Conservation (phyloP, 92 coral and sea anemone genomes). For the Phymanthus crucifer region DNA sequence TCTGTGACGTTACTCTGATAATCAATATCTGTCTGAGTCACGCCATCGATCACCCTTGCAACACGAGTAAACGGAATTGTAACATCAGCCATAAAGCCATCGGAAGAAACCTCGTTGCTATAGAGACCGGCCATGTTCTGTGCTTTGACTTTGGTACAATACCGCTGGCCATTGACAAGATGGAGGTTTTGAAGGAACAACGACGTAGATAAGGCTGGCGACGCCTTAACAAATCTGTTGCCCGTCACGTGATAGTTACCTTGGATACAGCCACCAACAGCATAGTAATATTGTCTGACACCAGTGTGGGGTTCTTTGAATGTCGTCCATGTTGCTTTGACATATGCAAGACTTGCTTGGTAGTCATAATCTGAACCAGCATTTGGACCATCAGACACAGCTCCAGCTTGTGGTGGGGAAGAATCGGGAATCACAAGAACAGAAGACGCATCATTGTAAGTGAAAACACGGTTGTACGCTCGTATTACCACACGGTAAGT, state of each 20-base stretch:
- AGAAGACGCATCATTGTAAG: slow-evolving; percentile 74
- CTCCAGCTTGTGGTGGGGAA: slow-evolving; percentile 69
- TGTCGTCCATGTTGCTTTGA: slow-evolving; percentile 80
- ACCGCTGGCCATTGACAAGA: slow-evolving; percentile 90
- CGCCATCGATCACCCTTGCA: slow-evolving; percentile 88
- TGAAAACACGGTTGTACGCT: slow-evolving; percentile 79
- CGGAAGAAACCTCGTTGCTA: slow-evolving; percentile 73
- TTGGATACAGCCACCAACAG: slow-evolving; percentile 83
- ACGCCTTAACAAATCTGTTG: slow-evolving; percentile 61
- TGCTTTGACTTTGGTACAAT: slow-evolving; percentile 90
- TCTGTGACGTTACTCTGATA: slow-evolving; percentile 66
- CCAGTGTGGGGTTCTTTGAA: slow-evolving; percentile 75
- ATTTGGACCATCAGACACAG: slow-evolving; percentile 76
- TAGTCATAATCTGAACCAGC: slow-evolving; percentile 59
- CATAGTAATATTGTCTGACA: slow-evolving; percentile 82
- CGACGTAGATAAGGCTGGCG: slow-evolving; percentile 75
- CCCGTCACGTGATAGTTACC: slow-evolving; percentile 92
- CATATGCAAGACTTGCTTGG: slow-evolving; percentile 65
- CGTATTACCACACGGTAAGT: slow-evolving; percentile 67
- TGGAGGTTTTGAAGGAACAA: slow-evolving; percentile 50
- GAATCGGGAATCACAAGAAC: slow-evolving; percentile 75
- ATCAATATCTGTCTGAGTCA: slow-evolving; percentile 73
- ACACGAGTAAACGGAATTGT: slow-evolving; percentile 71
- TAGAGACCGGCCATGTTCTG: slow-evolving; percentile 83
- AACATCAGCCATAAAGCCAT: slow-evolving; percentile 82